Evolutionary conservation across 2,888 invertebrate species (phyloP), one percentile per base, ranked within the genome.

Genomic region (Cabera pusaria): DNA sequence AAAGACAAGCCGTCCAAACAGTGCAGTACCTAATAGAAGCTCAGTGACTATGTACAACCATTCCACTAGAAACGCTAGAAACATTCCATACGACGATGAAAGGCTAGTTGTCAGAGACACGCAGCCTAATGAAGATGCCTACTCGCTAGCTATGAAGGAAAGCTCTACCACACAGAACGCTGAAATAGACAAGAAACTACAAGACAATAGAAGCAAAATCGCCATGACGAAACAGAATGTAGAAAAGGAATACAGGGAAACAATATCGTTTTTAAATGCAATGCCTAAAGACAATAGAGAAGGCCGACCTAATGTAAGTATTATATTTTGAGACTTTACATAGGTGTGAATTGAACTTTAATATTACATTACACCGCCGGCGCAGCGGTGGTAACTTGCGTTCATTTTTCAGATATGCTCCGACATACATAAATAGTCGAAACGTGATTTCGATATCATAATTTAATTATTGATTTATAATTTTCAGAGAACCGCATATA

Each of bases 181-280:
- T 22, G 62, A 64, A 10, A 61, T 62, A 19, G 61, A 70, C 8
- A 59, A 64, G 18, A 74, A 65, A 44, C 39, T 68, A n/a, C 69
- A 72, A 33, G 66, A 76, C 21, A 56, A 67, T 49, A 75, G 80
- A 36, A 75, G 63, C 43, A 85, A 70, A 62, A 62, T 87, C 26
- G 87, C 87, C 5, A 58, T 83, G 54, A 71, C 96, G 47, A 95
- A 94, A 72, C 90, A 97, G 54, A 90, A 95, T 64, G 75, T 87
- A 23, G 86, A 89, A 36, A 86, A 83, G 38, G 89, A 90, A 49
- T 87, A 84, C 47, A 73, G 67, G 37, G 85, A 87, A 34, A 87
- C 87, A 18, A 71, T 87, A 44, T 68, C 75, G 3, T 87, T 87
- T 57, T 60, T 89, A 25, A 85, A 79, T 43, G 70, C 77, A 5